These are phyloP conservation scores for Marasmarcha lunaedactyla DNA, from an alignment of 2,888 invertebrate genomes.

Conservation along the genomic window DNA sequence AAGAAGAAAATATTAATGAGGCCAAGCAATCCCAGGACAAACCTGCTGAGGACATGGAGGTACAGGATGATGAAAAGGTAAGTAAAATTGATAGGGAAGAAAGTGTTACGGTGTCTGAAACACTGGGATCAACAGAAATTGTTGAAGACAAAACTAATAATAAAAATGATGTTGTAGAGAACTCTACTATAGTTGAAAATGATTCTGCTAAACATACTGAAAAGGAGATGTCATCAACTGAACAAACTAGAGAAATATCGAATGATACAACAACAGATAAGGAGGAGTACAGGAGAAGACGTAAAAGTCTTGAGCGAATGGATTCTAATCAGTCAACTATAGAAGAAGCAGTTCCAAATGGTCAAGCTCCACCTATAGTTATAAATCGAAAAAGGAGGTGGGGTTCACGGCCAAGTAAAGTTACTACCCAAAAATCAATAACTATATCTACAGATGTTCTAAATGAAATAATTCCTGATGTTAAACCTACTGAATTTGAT, in stretches of 20 bases:
- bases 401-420: conserved; percentile 55
- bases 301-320: background rate
- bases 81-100: conserved; percentile 44
- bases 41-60: background rate
- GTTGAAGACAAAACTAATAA: conserved; percentile 34
- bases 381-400: conserved; percentile 54
- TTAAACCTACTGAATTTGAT: conserved; percentile 72
- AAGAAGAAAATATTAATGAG: background rate
- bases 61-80: conserved; percentile 33
- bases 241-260: conserved; percentile 22
- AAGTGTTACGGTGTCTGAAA: conserved; percentile 23
- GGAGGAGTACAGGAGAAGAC: conserved; percentile 18
- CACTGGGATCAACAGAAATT: conserved; percentile 28
- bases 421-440: conserved; percentile 72
- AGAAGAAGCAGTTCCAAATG: conserved; percentile 34
- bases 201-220: background rate
- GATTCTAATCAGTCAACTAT: conserved; percentile 5
- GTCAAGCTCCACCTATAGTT: conserved; percentile 34
- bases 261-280: conserved; percentile 20
- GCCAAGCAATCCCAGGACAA: too few relatives aligned
- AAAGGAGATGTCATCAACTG: conserved; percentile 2
- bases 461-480: conserved; percentile 74
- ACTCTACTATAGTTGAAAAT: conserved; percentile 24
- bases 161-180: conserved; percentile 56
- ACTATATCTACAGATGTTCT: conserved; percentile 81